A percentile compares a stretch with the other conserved stretches of the same genome.
phyloP scores from a whole-genome alignment of 2,888 invertebrate species.

The Pollenia labialis region DNA sequence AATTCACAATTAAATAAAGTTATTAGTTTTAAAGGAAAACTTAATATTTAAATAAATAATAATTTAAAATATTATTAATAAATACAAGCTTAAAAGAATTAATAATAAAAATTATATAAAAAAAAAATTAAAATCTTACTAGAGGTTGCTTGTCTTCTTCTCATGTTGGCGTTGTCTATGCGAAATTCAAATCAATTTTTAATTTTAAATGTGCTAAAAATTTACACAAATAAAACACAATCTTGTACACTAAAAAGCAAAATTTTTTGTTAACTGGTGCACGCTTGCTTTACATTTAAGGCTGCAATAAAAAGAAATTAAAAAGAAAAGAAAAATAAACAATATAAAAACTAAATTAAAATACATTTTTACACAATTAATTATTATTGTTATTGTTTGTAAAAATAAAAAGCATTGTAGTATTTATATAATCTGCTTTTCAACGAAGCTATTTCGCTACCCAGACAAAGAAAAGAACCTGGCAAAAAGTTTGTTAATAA shows the following conservation, averaged over 20 bases:
- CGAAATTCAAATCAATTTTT: conserved; percentile 33
- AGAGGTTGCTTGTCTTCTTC: conserved; percentile 65
- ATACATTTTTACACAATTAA: conserved; percentile 24
- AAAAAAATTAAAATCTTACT: conserved; percentile 64
- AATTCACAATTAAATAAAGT: neutral
- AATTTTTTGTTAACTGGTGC: conserved; percentile 41
- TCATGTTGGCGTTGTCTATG: conserved; percentile 61
- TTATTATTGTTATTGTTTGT: conserved; percentile 25
- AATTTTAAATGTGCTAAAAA: conserved; percentile 30
- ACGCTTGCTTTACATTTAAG: conserved; percentile 42
- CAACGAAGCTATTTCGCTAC: conserved; percentile 8
- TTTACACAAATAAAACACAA: conserved; percentile 37
- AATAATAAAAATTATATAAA: conserved; percentile 30
- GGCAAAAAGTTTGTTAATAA: conserved; percentile 10
- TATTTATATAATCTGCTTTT: neutral
- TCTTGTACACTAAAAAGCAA: conserved; percentile 50
- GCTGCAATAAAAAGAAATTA: conserved; percentile 65
- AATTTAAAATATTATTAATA: conserved; percentile 4
- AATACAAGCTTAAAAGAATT: neutral
- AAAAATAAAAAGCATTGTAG: conserved; percentile 10
- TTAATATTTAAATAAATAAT: neutral
- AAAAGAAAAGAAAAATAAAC: conserved; percentile 50
- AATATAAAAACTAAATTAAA: conserved; percentile 51
- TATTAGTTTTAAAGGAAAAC: neutral
- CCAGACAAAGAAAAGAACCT: conserved; percentile 17